Conservation (phyloP, 2,797 vertebrate genomes). For the Buceros bicornis region DNA sequence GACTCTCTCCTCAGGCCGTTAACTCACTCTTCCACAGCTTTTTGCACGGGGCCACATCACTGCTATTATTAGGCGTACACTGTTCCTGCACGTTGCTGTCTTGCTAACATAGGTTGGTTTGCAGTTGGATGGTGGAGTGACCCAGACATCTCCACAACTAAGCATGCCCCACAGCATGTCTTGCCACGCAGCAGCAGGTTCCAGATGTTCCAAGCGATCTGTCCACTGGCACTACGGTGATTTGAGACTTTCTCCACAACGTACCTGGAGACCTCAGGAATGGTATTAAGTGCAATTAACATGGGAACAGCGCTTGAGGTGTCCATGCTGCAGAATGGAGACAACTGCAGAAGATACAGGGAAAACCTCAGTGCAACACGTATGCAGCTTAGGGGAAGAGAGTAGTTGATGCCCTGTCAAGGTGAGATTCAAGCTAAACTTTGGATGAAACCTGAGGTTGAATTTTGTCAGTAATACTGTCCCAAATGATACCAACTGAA, state of each 20-base stretch:
- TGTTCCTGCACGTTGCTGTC: neutral
- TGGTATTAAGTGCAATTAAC: neutral
- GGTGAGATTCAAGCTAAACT: neutral
- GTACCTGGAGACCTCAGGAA: neutral
- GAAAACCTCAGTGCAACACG: neutral
- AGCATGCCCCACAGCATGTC: neutral
- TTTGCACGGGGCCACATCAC: neutral
- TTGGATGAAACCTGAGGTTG: neutral
- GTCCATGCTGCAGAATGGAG: neutral
- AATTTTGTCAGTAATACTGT: neutral
- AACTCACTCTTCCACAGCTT: neutral
- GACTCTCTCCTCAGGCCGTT: neutral
- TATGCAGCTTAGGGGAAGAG: neutral
- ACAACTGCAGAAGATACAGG: fast-evolving
- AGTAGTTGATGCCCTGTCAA: neutral
- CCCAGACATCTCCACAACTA: neutral
- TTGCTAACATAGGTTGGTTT: neutral
- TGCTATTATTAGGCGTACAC: fast-evolving
- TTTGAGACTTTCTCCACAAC: neutral
- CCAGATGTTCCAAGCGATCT: neutral
- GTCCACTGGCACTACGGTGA: neutral
- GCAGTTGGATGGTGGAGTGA: neutral
- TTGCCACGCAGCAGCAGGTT: neutral
- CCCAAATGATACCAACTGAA: neutral
- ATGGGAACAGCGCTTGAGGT: neutral